A percentile compares a stretch with the other conserved stretches of the same genome.
Conservation (phyloP, 2,113 vertebrate genomes). For the Loxodonta africana region DNA sequence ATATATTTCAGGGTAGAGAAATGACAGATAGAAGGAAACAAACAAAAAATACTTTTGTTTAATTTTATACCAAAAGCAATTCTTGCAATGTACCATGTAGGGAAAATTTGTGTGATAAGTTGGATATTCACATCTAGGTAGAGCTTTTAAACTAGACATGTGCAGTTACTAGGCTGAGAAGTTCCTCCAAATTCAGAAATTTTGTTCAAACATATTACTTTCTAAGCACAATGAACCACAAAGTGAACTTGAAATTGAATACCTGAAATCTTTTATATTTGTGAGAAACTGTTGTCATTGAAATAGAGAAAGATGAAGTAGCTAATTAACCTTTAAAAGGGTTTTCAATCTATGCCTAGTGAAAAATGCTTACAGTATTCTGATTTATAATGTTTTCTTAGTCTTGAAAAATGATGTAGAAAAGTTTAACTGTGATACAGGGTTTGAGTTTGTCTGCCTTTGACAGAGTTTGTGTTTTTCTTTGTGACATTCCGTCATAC, state of each 20-base stretch:
- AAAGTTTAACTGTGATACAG: conserved; percentile 45
- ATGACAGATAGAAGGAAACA: background rate
- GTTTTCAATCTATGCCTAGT: conserved; percentile 43
- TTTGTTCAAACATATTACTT: background rate
- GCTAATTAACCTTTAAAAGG: conserved; percentile 76
- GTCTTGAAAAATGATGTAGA: conserved; percentile 64
- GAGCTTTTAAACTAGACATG: background rate
- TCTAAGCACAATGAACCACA: conserved; percentile 41
- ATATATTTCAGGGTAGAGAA: background rate
- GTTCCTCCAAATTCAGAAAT: conserved; percentile 34
- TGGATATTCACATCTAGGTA: background rate
- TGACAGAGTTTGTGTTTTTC: conserved; percentile 45
- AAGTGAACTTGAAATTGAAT: conserved; percentile 26
- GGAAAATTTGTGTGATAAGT: background rate
- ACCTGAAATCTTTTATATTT: conserved; percentile 54
- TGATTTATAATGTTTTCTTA: conserved; percentile 64
- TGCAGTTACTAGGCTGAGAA: background rate
- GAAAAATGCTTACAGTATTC: conserved; percentile 57
- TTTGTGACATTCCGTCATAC: conserved; percentile 29
- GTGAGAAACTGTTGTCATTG: conserved; percentile 39
- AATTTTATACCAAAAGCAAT: background rate
- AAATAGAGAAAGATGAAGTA: conserved; percentile 70
- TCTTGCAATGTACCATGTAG: background rate
- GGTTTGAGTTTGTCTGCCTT: conserved; percentile 43
- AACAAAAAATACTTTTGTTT: background rate